These are phyloP conservation scores for Pachypeltis micranthus DNA, from an alignment of 1,140 invertebrate genomes.

Conservation along the genomic window DNA sequence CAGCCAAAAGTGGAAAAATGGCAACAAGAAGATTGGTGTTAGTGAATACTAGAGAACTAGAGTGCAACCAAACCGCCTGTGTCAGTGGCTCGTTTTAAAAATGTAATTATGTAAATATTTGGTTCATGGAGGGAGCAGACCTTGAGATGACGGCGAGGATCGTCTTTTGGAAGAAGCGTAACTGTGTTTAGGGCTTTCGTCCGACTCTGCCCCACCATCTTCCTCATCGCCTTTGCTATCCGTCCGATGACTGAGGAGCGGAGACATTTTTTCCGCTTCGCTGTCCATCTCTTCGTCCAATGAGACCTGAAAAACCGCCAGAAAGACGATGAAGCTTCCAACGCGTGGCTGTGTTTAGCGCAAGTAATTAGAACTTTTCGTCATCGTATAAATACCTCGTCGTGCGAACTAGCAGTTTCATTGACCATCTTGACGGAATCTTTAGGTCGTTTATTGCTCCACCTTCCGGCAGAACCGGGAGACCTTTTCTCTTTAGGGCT, in stretches of 20 bases:
- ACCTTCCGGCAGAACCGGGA: slow-evolving; percentile 17
- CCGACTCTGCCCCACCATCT: not conserved
- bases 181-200: slow-evolving; percentile 9
- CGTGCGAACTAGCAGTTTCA: slow-evolving; percentile 36
- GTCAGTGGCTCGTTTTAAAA: no score
- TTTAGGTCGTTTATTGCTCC: slow-evolving; percentile 29
- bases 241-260: slow-evolving; percentile 41
- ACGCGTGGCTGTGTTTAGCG: not conserved
- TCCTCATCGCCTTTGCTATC: not conserved
- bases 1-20: no score
- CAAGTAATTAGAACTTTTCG: no score
- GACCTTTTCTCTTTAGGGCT: slow-evolving; percentile 26
- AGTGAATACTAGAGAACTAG: no score
- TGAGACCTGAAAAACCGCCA: slow-evolving; percentile 5
- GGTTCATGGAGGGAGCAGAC: not conserved
- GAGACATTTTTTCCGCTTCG: slow-evolving; percentile 66
- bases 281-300: slow-evolving; percentile 54
- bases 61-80: no score
- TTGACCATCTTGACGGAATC: slow-evolving; percentile 45
- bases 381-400: slow-evolving; percentile 39
- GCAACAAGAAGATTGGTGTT: no score
- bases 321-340: not conserved
- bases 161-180: not conserved
- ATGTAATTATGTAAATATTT: no score
- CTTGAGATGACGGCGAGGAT: slow-evolving; percentile 7